Percentiles rank a stretch among this genome's conserved stretches.
These are phyloP conservation scores for Drosophila ezoana DNA, from an alignment of 2,888 invertebrate genomes.

Conservation along the genomic window DNA sequence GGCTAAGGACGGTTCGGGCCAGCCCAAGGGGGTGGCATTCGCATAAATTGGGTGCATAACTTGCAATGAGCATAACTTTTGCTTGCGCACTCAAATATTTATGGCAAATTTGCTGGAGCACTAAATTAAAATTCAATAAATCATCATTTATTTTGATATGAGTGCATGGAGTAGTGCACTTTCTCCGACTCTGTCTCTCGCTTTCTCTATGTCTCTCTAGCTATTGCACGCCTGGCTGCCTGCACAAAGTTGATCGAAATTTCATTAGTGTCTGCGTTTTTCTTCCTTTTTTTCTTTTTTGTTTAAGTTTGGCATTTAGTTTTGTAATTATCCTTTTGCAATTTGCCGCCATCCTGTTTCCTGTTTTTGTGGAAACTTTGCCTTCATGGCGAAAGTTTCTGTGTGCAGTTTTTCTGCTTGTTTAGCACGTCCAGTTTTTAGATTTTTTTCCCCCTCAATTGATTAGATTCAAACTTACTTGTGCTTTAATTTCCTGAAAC, in stretches of 20 bases:
- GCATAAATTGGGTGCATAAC: slow-evolving; percentile 38
- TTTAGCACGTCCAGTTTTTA: slow-evolving; percentile 52
- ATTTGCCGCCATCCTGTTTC: slow-evolving; percentile 42
- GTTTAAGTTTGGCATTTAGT: slow-evolving; percentile 75
- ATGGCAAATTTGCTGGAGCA: slow-evolving; percentile 67
- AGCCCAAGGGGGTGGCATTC: slow-evolving; percentile 33
- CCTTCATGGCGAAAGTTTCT: slow-evolving; percentile 52
- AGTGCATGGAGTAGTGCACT: slow-evolving; percentile 50
- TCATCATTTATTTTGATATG: slow-evolving; percentile 77
- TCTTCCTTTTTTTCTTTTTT: slow-evolving; percentile 71
- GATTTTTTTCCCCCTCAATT: slow-evolving; percentile 14
- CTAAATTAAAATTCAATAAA: slow-evolving; percentile 83
- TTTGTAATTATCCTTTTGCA: slow-evolving; percentile 69
- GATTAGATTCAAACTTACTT: slow-evolving; percentile 28
- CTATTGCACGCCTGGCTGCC: slow-evolving; percentile 26
- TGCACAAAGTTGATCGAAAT: slow-evolving; percentile 78
- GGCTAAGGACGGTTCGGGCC: slow-evolving; percentile 1
- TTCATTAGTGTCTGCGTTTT: slow-evolving; percentile 81
- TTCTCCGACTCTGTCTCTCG: slow-evolving; percentile 3
- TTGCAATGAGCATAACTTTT: slow-evolving; percentile 74
- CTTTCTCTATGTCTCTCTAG: background rate
- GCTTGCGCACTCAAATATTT: slow-evolving; percentile 75
- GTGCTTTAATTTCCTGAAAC: slow-evolving; percentile 36
- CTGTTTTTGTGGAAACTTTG: slow-evolving; percentile 41
- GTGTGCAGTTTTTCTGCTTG: slow-evolving; percentile 67